Evolutionary conservation across 2,888 invertebrate genomes (phyloP).

Genomic region (Pseudanteris insignis): DNA sequence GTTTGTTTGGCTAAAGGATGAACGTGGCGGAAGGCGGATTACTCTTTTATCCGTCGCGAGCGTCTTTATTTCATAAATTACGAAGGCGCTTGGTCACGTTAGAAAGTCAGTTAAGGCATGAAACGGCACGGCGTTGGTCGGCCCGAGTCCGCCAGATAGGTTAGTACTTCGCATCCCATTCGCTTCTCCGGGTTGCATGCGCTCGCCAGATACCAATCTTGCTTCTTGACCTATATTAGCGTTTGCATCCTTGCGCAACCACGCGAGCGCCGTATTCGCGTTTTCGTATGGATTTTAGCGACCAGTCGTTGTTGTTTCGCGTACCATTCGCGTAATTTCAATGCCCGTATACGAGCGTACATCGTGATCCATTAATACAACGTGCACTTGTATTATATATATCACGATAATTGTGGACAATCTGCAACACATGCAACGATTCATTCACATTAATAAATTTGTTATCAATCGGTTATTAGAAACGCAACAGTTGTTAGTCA

Average conservation of each 20-base stretch:
- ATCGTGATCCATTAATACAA: no score
- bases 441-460: no score
- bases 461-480: no score
- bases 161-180: conserved; percentile 47
- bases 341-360: no score
- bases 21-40: conserved; percentile 43
- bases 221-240: conserved; percentile 67
- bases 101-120: conserved; percentile 58
- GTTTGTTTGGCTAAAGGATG: no score
- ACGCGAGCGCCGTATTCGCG: conserved; percentile 59
- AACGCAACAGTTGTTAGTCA: no score
- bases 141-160: conserved; percentile 43
- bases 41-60: conserved; percentile 52
- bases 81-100: conserved; percentile 64
- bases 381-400: no score
- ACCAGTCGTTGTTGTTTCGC: no score
- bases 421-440: no score
- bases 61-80: conserved; percentile 58
- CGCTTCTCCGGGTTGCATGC: conserved; percentile 50
- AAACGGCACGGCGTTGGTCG: conserved; percentile 45
- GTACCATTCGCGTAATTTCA: not conserved
- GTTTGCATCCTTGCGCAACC: conserved; percentile 66
- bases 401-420: no score
- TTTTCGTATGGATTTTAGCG: conserved; percentile 47
- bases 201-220: conserved; percentile 64